Evolutionary conservation across 1,140 invertebrate species (phyloP).

Genomic region (Cyrtorhinus lividipennis): DNA sequence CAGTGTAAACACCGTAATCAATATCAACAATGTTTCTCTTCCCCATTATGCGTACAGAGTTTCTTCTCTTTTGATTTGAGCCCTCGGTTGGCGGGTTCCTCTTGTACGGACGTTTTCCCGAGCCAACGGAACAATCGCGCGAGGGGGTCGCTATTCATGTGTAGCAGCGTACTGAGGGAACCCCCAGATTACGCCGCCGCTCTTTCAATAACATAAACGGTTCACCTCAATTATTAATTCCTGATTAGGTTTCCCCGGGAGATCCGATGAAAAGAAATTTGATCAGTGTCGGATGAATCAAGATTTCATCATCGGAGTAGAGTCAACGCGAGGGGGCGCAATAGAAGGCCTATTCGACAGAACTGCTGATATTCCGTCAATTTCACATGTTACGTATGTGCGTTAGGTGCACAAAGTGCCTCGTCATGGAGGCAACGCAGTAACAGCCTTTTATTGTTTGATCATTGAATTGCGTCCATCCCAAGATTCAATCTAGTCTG

Average conservation of each 20-base stretch:
- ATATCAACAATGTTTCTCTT: conserved; percentile 8
- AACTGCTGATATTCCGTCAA: too few relatives aligned
- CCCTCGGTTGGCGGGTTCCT: background rate
- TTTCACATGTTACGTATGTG: too few relatives aligned
- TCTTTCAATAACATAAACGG: conserved; percentile 8
- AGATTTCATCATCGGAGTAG: background rate
- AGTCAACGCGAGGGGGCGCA: too few relatives aligned
- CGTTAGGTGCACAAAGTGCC: too few relatives aligned
- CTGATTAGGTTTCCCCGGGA: background rate
- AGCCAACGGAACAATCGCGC: background rate
- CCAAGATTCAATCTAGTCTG: too few relatives aligned
- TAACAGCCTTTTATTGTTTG: too few relatives aligned
- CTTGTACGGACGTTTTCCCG: background rate
- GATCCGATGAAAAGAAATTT: too few relatives aligned
- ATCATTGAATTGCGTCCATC: too few relatives aligned
- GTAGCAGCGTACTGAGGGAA: background rate
- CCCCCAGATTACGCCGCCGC: background rate
- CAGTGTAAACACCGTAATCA: conserved; percentile 5
- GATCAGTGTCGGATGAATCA: background rate
- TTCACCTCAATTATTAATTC: conserved; percentile 7
- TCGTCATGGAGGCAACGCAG: too few relatives aligned
- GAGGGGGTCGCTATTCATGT: background rate
- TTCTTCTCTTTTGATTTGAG: conserved; percentile 4
- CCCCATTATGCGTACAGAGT: conserved; percentile 2
- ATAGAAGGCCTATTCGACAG: too few relatives aligned